Evolutionary conservation across 2,888 invertebrate genomes (phyloP), one percentile per base, ranked within the genome.

Genomic region (Agrotis clavis): DNA sequence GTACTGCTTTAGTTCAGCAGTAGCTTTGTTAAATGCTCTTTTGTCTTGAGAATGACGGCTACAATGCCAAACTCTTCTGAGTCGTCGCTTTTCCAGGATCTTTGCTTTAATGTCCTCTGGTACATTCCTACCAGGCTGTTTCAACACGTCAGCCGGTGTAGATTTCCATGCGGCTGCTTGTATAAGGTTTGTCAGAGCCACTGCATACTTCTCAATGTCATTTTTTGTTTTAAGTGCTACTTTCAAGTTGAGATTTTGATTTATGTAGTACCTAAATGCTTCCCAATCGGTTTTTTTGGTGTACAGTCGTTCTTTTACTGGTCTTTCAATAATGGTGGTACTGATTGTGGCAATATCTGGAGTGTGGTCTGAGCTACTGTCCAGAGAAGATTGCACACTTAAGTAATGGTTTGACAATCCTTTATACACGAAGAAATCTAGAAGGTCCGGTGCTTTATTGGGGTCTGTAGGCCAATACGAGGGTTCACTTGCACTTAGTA

Each of bases 381-480:
- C 61, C 6, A 66, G 16, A 18, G 19, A n/a, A n/a, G n/a, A n/a
- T n/a, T n/a, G n/a, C n/a, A n/a, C n/a, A n/a, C n/a, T n/a, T n/a
- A n/a, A n/a, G n/a, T n/a, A n/a, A n/a, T n/a, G n/a, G n/a, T n/a
- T n/a, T n/a, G n/a, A n/a, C n/a, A n/a, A n/a, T n/a, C n/a, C n/a
- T n/a, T n/a, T n/a, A n/a, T n/a, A n/a, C n/a, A n/a, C n/a, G n/a
- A n/a, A n/a, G n/a, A 64, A 73, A 16, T 67, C 67, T 21, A 72
- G 50, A 19, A 67, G 48, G 57, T 72, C 63, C 0, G 72, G 67
- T 53, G 11, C 25, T 53, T 63, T 72, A 21, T 63, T 67, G 16
- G 62, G 16, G 25, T 66, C 62, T 56, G 65, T 50, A 35, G 61
- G 71, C 65, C 71, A 66, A 30, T 67, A 51, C 0, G 57, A 19